A percentile compares a stretch with the other conserved stretches of the same genome.
phyloP scores from a whole-genome alignment of 2,797 vertebrate genomes.

The Novumbra hubbsi region DNA sequence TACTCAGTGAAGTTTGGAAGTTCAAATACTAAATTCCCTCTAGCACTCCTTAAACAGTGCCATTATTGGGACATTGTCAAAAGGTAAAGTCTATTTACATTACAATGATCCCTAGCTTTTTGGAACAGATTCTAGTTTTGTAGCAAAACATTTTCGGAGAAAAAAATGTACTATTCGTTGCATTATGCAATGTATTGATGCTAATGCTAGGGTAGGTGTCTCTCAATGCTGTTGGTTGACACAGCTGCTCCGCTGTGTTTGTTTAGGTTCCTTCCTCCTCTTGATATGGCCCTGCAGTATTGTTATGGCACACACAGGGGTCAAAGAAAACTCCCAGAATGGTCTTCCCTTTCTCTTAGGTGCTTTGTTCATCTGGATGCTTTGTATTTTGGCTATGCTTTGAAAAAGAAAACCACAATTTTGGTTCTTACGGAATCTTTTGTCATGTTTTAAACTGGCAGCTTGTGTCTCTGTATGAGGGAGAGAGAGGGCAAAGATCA shows the following conservation, averaged over 20 bases:
- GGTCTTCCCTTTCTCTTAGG: slow-evolving; percentile 52
- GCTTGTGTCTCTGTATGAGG: too few species aligned
- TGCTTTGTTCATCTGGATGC: slow-evolving; percentile 51
- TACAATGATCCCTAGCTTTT: too few species aligned
- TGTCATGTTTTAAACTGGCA: too few species aligned
- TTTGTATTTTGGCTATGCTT: neutral
- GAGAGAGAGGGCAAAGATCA: neutral
- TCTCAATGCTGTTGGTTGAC: slow-evolving; percentile 47
- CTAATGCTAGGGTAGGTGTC: neutral
- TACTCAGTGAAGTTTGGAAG: too few species aligned
- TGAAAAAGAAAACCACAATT: too few species aligned
- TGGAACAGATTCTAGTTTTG: too few species aligned
- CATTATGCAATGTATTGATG: neutral
- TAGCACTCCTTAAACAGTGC: too few species aligned
- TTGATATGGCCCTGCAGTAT: slow-evolving; percentile 30
- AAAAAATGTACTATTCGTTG: neutral
- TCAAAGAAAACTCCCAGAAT: slow-evolving; percentile 16
- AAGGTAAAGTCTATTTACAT: too few species aligned
- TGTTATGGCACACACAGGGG: slow-evolving; percentile 26
- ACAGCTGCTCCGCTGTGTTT: slow-evolving; percentile 64
- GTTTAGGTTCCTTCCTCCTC: slow-evolving; percentile 51
- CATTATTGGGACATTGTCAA: too few species aligned
- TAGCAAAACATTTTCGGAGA: neutral
- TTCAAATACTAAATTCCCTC: too few species aligned
- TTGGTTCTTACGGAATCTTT: too few species aligned